These are phyloP conservation scores for Cochlearius cochlearius DNA, from an alignment of 2,113 vertebrate species.

Conservation along the genomic window DNA sequence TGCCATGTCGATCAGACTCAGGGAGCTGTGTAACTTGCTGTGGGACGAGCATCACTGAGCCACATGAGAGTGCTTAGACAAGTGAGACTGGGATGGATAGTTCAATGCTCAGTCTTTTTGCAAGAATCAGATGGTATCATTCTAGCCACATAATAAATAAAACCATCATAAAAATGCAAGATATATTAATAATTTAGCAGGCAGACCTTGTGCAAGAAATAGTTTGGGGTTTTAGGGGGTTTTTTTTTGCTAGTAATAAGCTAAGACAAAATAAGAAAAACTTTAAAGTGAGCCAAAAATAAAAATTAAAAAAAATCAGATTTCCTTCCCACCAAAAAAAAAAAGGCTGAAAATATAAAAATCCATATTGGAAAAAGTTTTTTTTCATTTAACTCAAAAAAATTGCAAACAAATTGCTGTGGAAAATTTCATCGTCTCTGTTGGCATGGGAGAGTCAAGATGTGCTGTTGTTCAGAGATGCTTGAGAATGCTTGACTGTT, in stretches of 20 bases:
- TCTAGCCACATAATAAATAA: neutral
- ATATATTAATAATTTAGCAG: neutral
- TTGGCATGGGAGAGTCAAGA: slow-evolving; percentile 19
- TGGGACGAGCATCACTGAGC: neutral
- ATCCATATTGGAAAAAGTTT: neutral
- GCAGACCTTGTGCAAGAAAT: neutral
- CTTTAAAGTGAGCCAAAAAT: neutral
- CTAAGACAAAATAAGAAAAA: neutral
- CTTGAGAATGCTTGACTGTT: slow-evolving; percentile 29
- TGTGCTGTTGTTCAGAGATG: neutral
- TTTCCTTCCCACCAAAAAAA: neutral
- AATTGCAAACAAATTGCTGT: neutral
- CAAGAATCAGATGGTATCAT: neutral
- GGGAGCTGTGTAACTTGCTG: neutral
- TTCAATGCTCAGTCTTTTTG: neutral
- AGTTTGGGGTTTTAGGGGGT: neutral
- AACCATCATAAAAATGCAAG: neutral
- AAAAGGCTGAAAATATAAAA: neutral
- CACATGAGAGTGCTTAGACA: neutral
- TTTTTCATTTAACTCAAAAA: neutral
- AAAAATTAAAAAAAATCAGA: neutral
- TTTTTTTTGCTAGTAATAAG: neutral
- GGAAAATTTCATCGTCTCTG: neutral
- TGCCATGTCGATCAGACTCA: neutral
- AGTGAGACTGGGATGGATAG: neutral